These are phyloP conservation scores for Microtus richardsoni DNA, from an alignment of 2,113 vertebrate genomes.

Conservation along the genomic window DNA sequence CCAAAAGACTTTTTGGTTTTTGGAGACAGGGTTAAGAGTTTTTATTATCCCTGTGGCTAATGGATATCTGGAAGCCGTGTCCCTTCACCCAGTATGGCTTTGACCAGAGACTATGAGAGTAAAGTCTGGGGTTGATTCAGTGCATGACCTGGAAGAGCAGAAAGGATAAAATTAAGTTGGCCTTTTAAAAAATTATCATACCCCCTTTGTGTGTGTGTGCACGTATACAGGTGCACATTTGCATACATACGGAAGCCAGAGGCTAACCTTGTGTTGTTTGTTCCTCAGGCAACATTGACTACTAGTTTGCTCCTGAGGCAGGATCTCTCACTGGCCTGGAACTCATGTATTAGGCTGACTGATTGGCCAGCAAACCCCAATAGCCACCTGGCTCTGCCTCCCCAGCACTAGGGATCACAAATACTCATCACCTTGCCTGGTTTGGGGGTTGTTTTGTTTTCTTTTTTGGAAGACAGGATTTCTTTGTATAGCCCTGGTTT, in stretches of 20 bases:
- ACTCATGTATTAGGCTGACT: neutral
- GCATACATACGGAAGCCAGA: neutral
- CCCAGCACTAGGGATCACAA: neutral
- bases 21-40: neutral
- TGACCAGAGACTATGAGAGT: neutral
- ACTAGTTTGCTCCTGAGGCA: neutral
- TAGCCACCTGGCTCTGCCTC: neutral
- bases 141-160: neutral
- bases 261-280: neutral
- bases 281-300: neutral
- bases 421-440: neutral
- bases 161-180: neutral
- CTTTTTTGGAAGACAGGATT: neutral
- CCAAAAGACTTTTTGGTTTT: neutral
- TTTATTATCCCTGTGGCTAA: neutral
- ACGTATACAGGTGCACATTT: neutral
- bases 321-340: neutral
- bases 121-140: neutral
- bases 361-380: neutral
- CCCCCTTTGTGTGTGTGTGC: neutral
- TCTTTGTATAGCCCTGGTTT: neutral
- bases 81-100: neutral
- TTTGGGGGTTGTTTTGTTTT: neutral
- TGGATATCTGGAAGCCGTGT: neutral
- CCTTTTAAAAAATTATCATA: neutral